A percentile compares a stretch with the other conserved stretches of the same genome.
Evolutionary conservation across 1,140 invertebrate genomes (phyloP).

Genomic region (Monochamus saltuarius): DNA sequence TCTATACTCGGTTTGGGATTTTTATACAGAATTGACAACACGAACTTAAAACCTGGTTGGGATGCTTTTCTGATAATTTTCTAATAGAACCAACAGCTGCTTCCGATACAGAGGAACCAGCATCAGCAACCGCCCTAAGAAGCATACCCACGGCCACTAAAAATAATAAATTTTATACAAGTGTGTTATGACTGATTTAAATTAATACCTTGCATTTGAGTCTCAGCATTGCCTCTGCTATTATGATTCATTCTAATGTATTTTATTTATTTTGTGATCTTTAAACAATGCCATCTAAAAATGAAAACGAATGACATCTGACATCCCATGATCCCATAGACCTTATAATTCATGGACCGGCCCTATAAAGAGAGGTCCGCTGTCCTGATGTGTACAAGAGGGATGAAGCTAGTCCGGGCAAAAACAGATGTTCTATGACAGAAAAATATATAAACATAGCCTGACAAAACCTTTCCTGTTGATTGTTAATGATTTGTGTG

Average conservation of each 20-base stretch:
- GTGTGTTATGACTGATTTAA: conserved; percentile 2
- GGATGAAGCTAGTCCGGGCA: no score
- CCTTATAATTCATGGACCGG: no score
- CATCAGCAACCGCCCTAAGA: conserved; percentile 61
- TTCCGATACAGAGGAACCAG: conserved; percentile 58
- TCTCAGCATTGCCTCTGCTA: conserved; percentile 40
- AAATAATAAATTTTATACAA: conserved; percentile 33
- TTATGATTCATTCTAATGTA: conserved; percentile 9
- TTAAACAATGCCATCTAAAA: no score
- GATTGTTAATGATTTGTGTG: no score
- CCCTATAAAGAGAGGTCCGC: no score
- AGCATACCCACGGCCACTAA: conserved; percentile 61
- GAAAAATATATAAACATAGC: no score
- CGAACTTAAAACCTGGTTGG: conserved; percentile 56
- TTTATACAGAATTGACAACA: conserved; percentile 55
- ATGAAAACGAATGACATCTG: no score
- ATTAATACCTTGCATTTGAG: conserved; percentile 46
- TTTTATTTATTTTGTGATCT: no score
- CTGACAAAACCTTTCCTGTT: no score
- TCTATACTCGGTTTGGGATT: conserved; percentile 50
- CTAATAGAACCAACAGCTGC: conserved; percentile 57
- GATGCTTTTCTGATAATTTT: conserved; percentile 60
- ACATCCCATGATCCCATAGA: no score
- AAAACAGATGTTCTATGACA: no score
- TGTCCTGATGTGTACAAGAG: no score